phyloP scores from a whole-genome alignment of 2,888 invertebrate genomes.

The Tuberolachnus salignus region DNA sequence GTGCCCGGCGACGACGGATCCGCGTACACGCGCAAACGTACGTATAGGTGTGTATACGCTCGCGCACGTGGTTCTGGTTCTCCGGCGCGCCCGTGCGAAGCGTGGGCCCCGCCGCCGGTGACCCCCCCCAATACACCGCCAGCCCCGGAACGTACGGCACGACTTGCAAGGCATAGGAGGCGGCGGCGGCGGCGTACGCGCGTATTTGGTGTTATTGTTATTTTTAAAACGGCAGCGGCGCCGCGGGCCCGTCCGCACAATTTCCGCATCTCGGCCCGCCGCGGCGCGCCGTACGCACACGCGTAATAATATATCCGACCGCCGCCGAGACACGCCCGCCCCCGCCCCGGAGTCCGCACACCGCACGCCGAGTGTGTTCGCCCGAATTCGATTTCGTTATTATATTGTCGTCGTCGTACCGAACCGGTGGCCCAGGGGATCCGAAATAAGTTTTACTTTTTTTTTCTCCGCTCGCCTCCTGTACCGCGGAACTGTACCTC shows the following conservation, averaged over 20 bases:
- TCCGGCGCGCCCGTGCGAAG: slow-evolving; percentile 34
- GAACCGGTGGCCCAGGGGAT: background rate
- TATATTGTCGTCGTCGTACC: background rate
- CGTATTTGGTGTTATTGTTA: slow-evolving; percentile 49
- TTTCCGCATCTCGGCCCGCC: slow-evolving; percentile 38
- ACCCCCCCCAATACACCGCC: no score
- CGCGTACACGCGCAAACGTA: background rate
- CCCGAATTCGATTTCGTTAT: slow-evolving; percentile 28
- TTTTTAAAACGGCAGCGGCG: slow-evolving; percentile 45
- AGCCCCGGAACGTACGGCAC: slow-evolving; percentile 13
- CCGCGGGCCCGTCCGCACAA: slow-evolving; percentile 27
- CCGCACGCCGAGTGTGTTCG: background rate
- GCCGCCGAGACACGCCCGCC: background rate
- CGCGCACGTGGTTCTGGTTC: slow-evolving; percentile 42
- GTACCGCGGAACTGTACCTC: no score
- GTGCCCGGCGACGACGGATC: background rate
- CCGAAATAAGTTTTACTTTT: slow-evolving; percentile 1
- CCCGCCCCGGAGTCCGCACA: slow-evolving; percentile 5
- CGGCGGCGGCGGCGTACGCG: background rate
- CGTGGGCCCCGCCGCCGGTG: slow-evolving; percentile 43
- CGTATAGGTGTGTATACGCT: background rate
- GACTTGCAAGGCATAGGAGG: no score
- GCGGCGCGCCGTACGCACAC: background rate
- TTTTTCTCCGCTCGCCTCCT: background rate
- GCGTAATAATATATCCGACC: background rate